Evolutionary conservation across 2,888 invertebrate species (phyloP), one percentile per base, ranked within the genome.

Genomic region (Xylophagus ater): DNA sequence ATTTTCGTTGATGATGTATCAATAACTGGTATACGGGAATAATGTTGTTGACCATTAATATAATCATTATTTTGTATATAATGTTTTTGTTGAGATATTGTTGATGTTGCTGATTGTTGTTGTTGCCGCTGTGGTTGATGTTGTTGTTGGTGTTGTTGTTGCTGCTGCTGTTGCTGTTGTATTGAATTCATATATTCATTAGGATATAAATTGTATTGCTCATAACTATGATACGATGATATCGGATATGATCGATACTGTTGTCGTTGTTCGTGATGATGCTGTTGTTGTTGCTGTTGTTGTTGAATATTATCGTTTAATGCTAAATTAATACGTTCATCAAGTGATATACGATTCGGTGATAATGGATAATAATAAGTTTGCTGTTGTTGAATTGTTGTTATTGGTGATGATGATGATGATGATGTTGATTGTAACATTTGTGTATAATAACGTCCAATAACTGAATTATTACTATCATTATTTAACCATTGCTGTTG

Each of bases 21-120:
- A 5, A 43, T 36, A 0, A 43, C 43, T 0, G 43, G 43, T 3
- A 43, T 43, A 2, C 34, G 18, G n/a, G 39, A 37, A 19, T 43
- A 43, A 8, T 8, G 31, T 15, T 30, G 30, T 30, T 30, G 30
- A 12, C 17, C 10, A 26, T 26, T 14, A 26, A 8, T 26, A 26
- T 26, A 26, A 26, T 14, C 14, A 26, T 26, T 26, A 14, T 13
- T 13, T 26, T 26, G 26, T 13, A 14, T 26, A 26, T 26, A 26
- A 6, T 12, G 7, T 5, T 26, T 12, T 13, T 26, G 14, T 14
- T 12, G 7, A n/a, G 13, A 7, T 10, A 23, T 23, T 23, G 23
- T 23, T 23, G 23, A 56, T 44, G 54, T 59, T 3, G 58, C 54
- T 7, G 58, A 37, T 36, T 60, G 59, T n/a, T 57, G 53, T 5